A percentile compares a stretch with the other conserved stretches of the same genome.
phyloP scores from a whole-genome alignment of 2,113 vertebrate species.

The Ictidomys tridecemlineatus region DNA sequence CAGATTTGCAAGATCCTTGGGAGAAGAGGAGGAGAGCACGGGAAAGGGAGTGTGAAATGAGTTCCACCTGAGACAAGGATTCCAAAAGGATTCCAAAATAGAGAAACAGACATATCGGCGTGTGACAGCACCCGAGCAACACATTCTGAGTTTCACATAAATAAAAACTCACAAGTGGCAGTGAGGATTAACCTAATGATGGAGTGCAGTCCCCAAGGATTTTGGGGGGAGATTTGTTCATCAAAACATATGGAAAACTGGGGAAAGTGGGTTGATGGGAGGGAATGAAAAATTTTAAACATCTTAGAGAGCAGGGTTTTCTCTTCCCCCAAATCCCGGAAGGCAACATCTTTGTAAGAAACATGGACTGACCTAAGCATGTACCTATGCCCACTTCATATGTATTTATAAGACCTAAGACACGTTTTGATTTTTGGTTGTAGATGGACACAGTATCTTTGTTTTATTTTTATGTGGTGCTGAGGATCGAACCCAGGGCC shows the following conservation, averaged over 20 bases:
- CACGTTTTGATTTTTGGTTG: neutral
- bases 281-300: conserved; percentile 62
- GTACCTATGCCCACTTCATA: neutral
- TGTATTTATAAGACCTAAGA: neutral
- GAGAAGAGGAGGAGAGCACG: neutral
- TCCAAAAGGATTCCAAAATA: conserved; percentile 32
- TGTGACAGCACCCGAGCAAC: neutral
- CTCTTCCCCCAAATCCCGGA: neutral
- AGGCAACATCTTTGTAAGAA: neutral
- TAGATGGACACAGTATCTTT: no score
- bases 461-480: no score
- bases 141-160: conserved; percentile 67
- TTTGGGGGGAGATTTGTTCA: conserved; percentile 71
- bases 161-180: conserved; percentile 74
- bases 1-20: neutral
- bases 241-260: conserved; percentile 77
- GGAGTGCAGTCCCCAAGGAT: conserved; percentile 56
- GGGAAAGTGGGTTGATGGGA: conserved; percentile 63
- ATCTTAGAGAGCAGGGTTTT: conserved; percentile 34
- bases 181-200: conserved; percentile 64
- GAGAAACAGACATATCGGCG: conserved; percentile 46
- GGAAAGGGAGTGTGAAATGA: conserved; percentile 33
- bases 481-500: no score
- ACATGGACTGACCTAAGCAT: neutral
- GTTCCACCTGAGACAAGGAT: neutral